phyloP scores from a whole-genome alignment of 2,888 invertebrate species.

The Agrotis segetum region DNA sequence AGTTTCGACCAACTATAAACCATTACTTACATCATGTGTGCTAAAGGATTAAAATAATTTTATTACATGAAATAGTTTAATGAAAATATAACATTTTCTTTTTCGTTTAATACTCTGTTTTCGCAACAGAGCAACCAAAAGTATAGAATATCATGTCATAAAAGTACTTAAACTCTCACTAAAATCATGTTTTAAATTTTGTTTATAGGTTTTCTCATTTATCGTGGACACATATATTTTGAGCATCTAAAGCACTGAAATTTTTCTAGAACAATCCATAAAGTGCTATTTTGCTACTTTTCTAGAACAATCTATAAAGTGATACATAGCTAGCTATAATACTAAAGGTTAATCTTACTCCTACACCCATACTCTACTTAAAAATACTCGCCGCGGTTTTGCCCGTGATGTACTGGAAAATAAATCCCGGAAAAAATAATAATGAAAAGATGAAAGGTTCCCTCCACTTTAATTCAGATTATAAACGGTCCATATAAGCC shows the following conservation, averaged over 20 bases:
- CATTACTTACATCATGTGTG: constrained; percentile 26
- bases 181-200: no score
- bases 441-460: no score
- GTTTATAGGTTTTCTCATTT: no score
- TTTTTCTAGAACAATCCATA: neutral
- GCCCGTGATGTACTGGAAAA: no score
- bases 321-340: neutral
- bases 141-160: neutral
- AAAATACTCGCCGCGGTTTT: no score
- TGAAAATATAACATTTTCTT: neutral
- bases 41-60: constrained; percentile 16
- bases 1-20: constrained; percentile 23
- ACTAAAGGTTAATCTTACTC: neutral
- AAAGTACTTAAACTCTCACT: no score
- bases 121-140: neutral
- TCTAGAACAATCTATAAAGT: neutral
- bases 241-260: neutral
- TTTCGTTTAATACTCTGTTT: no score
- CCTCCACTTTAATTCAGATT: no score
- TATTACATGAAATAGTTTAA: neutral
- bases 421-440: no score
- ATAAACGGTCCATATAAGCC: no score
- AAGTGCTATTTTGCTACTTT: neutral
- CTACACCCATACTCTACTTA: neutral
- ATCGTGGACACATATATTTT: no score